A percentile compares a stretch with the other conserved stretches of the same genome.
Evolutionary conservation across 2,888 invertebrate species (phyloP).

Genomic region (Chironomus riparius): DNA sequence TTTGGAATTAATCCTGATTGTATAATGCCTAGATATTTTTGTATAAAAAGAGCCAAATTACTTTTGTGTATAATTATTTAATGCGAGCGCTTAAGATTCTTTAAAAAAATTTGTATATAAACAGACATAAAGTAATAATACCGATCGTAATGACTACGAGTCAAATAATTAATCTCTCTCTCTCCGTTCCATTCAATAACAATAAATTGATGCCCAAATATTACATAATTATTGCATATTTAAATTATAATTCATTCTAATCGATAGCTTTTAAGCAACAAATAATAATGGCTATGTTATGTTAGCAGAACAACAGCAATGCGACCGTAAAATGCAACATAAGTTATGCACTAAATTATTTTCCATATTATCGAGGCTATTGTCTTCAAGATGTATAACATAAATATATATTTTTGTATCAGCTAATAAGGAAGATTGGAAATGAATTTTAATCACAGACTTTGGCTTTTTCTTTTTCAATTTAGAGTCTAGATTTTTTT

Average conservation of each 20-base stretch:
- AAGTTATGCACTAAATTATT: not conserved
- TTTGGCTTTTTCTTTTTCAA: not conserved
- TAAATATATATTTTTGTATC: not conserved
- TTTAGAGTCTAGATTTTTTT: not conserved
- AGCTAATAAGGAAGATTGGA: not conserved
- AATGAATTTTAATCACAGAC: not conserved
- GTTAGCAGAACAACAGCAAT: not conserved
- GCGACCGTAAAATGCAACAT: not conserved
- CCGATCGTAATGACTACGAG: not conserved
- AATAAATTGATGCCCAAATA: too few relatives aligned
- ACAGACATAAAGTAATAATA: not conserved
- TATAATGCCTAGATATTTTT: too few relatives aligned
- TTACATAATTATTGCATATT: too few relatives aligned
- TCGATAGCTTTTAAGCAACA: conserved; percentile 1
- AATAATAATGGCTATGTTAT: not conserved
- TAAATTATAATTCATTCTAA: not conserved
- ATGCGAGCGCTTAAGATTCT: not conserved
- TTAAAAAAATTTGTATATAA: not conserved
- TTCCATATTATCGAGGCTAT: not conserved
- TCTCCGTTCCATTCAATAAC: not conserved
- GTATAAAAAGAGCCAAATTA: too few relatives aligned
- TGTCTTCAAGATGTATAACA: not conserved
- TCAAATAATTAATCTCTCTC: not conserved
- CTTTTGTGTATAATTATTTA: too few relatives aligned
- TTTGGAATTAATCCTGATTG: too few relatives aligned